Evolutionary conservation across 2,888 invertebrate genomes (phyloP), one percentile per base, ranked within the genome.

Genomic region (Allacma fusca): DNA sequence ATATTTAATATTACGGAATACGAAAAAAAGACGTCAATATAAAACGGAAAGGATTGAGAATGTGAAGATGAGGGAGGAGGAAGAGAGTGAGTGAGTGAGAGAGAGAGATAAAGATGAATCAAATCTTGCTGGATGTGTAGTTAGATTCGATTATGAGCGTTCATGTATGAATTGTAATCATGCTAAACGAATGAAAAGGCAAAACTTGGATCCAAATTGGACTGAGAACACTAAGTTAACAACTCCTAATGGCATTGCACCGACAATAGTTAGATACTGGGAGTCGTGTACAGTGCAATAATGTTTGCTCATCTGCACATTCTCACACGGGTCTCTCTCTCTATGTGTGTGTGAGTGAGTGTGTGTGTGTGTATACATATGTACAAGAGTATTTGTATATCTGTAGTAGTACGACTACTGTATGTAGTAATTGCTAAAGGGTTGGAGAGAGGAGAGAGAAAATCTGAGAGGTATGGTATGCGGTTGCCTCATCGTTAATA

Each of bases 161-260:
- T 57, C 57, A 57, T 57, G 57, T 57, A 57, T 13, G 28, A 71
- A 26, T 40, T 43, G 44, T 50, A 71, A 71, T 71, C 44, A 26
- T 57, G 44, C 57, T 71, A 69, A 71, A 71, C 71, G 71, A 71
- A 71, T 71, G 67, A 71, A 71, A 71, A 44, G 34, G 71, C 23
- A 28, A 50, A 57, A 71, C 71, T 23, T 50, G 71, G 50, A 50
- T 23, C 71, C 24, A 44, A 71, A 71, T 71, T 71, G 71, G 26
- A 71, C 44, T 50, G 68, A 69, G 68, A 69, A 69, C 68, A 69
- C 43, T 69, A 43, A 34, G 43, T n/a, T 69, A 69, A 69, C 68
- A 69, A 40, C 43, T 69, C 43, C 24, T 34, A 69, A 69, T 69
- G 43, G 34, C 21, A 21, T 69, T 69, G 40, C 21, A 40, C 24